These are phyloP conservation scores for Electrophaes corylata DNA, from an alignment of 2,888 invertebrate species.

Conservation along the genomic window DNA sequence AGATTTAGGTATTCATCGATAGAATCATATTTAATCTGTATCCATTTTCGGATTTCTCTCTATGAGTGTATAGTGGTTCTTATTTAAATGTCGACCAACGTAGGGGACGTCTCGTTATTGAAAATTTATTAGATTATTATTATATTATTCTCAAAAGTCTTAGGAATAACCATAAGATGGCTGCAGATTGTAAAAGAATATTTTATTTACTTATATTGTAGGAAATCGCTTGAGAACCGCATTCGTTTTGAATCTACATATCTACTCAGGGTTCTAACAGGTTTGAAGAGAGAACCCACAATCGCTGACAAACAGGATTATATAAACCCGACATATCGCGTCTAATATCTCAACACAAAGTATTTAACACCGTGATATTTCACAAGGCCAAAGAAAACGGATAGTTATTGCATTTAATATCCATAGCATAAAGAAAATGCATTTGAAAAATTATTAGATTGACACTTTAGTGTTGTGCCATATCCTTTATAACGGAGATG, in stretches of 20 bases:
- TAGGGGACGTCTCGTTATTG: conserved; percentile 82
- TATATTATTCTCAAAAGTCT: conserved; percentile 74
- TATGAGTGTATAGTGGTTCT: conserved; percentile 84
- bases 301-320: conserved; percentile 5
- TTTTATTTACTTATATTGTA: conserved; percentile 80
- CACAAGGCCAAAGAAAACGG: conserved; percentile 80
- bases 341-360: conserved; percentile 63
- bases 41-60: conserved; percentile 84
- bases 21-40: conserved; percentile 83
- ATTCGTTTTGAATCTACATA: conserved; percentile 70
- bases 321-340: conserved; percentile 73
- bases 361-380: conserved; percentile 80
- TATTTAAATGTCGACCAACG: conserved; percentile 84
- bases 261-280: conserved; percentile 62
- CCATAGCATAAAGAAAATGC: conserved; percentile 45
- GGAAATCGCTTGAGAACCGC: conserved; percentile 74
- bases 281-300: not conserved
- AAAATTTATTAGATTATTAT: conserved; percentile 83
- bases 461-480: conserved; percentile 56
- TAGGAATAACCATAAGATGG: conserved; percentile 83
- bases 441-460: conserved; percentile 35
- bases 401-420: conserved; percentile 70
- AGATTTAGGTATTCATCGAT: conserved; percentile 80
- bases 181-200: conserved; percentile 80
- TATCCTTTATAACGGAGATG: conserved; percentile 48